Evolutionary conservation across 2,797 vertebrate genomes (phyloP), one percentile per base, ranked within the genome.

Genomic region (Lateolabrax maculatus): DNA sequence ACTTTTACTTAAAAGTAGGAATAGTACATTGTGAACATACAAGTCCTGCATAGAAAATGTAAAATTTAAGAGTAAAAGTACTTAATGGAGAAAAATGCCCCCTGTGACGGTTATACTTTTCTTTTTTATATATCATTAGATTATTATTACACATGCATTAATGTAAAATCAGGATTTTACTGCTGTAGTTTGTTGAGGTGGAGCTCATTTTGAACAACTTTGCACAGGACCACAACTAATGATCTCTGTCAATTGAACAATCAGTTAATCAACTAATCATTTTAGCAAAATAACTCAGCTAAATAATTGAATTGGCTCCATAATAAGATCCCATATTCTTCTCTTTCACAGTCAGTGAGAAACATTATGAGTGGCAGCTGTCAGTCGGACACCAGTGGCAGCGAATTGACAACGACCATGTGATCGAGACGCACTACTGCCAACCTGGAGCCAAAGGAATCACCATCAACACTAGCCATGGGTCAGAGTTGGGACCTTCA

Each of bases 351-450:
- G 91, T 11, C 19, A 56, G 6, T 37, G 71, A 29, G 37, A 94
- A 90, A 37, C 46, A 36, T 12, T 94, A 74, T 31, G 77, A 90
- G 79, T 95, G 95, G 95, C 86, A 90, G 80, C 61, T 94, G 46
- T 71, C 16, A 5, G 27, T 55, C 6, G 90, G 84, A 21, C 10
- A 1, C 1, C 25, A 56, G 36, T 94, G 93, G 92, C 41, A n/a
- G 52, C 57, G 6, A 7, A 84, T 95, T 0, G 49, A 71, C 8
- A 87, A 95, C 11, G 92, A 94, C 63, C 51, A 86, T 13, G 80
- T 95, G 65, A 94, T 95, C 0, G 94, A 95, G 81, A 44, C 83
- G 11, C 93, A 95, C 68, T 95, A 95, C 85, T 92, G 93, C 80
- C 92, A 95, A 6, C 91, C 93, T 10, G 93, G 89, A 57, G 91